Conservation (phyloP, 2,888 invertebrate genomes). For the Rosalia funebris region DNA sequence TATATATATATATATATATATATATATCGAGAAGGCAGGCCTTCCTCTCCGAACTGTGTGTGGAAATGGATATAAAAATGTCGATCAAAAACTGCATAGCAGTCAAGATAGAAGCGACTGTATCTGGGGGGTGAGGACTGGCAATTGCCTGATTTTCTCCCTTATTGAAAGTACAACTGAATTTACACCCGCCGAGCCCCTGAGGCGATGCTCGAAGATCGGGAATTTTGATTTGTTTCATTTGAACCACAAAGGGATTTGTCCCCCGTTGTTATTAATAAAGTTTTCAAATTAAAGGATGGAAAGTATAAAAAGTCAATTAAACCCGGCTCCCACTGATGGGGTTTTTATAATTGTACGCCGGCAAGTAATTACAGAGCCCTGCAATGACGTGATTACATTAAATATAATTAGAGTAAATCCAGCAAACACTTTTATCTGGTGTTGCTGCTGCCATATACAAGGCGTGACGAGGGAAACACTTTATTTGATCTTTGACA, state of each 20-base stretch:
- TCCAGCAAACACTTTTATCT: no score
- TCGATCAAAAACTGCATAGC: slow-evolving; percentile 39
- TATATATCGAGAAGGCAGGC: not conserved
- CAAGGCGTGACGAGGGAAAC: no score
- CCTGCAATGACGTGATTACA: not conserved
- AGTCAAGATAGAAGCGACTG: slow-evolving; percentile 42
- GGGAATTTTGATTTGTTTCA: slow-evolving; percentile 7
- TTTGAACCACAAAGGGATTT: not conserved
- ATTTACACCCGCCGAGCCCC: slow-evolving; percentile 17
- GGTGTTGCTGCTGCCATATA: no score
- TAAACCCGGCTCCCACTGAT: not conserved
- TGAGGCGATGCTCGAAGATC: slow-evolving; percentile 1
- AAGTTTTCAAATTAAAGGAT: slow-evolving; percentile 14
- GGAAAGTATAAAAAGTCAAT: slow-evolving; percentile 15
- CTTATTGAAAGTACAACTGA: slow-evolving; percentile 59
- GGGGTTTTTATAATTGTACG: slow-evolving; percentile 7
- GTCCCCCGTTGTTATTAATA: slow-evolving; percentile 5
- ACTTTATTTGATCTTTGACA: no score
- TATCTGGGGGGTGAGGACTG: slow-evolving; percentile 58
- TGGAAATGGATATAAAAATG: not conserved
- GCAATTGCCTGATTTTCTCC: slow-evolving; percentile 61
- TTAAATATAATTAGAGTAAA: no score
- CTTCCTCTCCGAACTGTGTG: not conserved
- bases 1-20: no score
- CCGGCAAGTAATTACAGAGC: slow-evolving; percentile 2